Evolutionary conservation across 2,888 invertebrate species (phyloP).

Genomic region (Cenopis cana): DNA sequence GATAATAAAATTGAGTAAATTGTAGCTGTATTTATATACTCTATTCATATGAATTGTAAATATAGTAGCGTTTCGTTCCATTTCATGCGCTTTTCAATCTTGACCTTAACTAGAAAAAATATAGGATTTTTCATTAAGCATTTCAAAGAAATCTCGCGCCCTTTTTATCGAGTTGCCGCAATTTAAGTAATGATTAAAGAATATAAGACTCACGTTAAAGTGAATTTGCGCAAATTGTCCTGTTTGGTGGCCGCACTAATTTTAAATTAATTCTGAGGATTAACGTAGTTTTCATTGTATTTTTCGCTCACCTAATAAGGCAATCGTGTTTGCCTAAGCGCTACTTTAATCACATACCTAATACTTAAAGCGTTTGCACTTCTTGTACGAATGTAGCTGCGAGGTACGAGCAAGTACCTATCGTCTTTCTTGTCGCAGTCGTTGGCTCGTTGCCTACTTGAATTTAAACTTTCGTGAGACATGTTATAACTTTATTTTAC

Average conservation of each 20-base stretch:
- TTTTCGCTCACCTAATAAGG: neutral
- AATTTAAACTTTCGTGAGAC: no score
- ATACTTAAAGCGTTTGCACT: neutral
- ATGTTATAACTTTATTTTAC: no score
- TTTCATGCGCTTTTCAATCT: slow-evolving; percentile 24
- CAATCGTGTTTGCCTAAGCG: neutral
- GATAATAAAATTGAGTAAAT: no score
- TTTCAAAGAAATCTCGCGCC: slow-evolving; percentile 10
- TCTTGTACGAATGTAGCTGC: no score
- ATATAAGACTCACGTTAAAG: neutral
- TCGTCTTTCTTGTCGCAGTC: no score
- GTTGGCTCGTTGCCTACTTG: no score
- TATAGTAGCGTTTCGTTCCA: slow-evolving; percentile 37
- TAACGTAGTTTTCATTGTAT: no score
- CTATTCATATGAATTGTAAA: slow-evolving; percentile 35
- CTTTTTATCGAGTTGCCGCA: neutral
- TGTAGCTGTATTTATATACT: slow-evolving; percentile 31
- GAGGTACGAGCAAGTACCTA: no score
- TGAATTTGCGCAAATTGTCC: no score
- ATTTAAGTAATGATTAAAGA: neutral
- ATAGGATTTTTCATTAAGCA: slow-evolving; percentile 6
- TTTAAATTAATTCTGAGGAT: no score
- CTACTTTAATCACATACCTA: neutral
- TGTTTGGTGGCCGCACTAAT: no score
- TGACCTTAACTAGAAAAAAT: neutral